Base-by-base conservation (phyloP, 2,797 vertebrate genomes). In the Setipinna tenuifilis region DNA sequence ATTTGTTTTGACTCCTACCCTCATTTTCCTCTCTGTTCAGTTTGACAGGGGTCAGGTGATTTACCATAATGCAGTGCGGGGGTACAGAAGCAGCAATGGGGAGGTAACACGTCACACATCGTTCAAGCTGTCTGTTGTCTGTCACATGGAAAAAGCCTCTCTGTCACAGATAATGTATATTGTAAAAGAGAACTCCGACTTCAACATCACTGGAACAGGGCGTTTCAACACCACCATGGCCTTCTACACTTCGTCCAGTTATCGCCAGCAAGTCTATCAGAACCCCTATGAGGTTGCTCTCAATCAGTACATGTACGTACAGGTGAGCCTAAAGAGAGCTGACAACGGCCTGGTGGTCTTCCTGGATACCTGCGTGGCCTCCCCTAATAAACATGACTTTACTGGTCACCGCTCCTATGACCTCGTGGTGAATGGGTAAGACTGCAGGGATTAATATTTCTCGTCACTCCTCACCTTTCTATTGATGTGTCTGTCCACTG, bases 321-420 rank as follows among this genome's bases (percentile, higher is more conserved):
- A 98, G 93, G 95, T 97, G 9, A 82, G 92, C 25, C 88, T 97
- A 87, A 84, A 86, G 31, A 91, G 89, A 35, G 31, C 84, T 0
- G 94, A 96, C n/a, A 11, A 83, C 59, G 75, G 48, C 0, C 89
- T 99, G 83, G 58, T 94, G 28, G 83, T 98, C 10, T 97, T 96
- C 89, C 86, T 98, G 87, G 97, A 98, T 87, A 97, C 96, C 10
- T 98, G 97, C 48, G 93, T 96, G 89, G 93, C 97, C 0, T 97
- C 97, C 0, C 96, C 97, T 0, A 82, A 91, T 1, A 25, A 85
- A 2, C 7, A 90, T 44, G 93, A 97, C 91, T 96, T 95, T 89
- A n/a, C 61, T 25, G 87, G 91, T 0, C 92, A 82, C 0, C 87
- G 93, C 91, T 82, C 92, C n/a, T 95, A 97, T 28, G 91, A 96